Conservation (phyloP, 1,140 invertebrate genomes). For the Drosophila nannoptera region DNA sequence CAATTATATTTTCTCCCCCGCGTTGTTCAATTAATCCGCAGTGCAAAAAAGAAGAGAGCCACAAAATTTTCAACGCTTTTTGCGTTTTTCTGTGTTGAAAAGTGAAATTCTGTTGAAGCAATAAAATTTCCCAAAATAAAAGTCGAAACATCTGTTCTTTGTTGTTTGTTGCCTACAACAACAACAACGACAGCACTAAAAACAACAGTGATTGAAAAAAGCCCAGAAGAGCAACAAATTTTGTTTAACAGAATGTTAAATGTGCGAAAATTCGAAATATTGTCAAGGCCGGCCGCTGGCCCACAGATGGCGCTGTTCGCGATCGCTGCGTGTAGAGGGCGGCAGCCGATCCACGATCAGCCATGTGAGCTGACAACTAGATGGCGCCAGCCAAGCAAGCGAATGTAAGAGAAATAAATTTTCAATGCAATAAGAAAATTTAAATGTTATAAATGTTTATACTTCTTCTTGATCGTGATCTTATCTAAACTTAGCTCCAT, state of each 20-base stretch:
- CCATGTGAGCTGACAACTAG: background rate
- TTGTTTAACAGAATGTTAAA: slow-evolving; percentile 30
- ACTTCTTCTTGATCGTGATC: too few species aligned
- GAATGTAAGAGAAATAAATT: background rate
- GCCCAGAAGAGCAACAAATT: background rate
- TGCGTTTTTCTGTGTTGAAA: slow-evolving; percentile 32
- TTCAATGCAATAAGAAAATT: too few species aligned
- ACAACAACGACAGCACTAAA: slow-evolving; percentile 9
- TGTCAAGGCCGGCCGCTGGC: slow-evolving; percentile 37
- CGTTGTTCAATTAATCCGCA: background rate
- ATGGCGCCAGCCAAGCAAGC: slow-evolving; percentile 34
- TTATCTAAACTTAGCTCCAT: too few species aligned
- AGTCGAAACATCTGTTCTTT: slow-evolving; percentile 63
- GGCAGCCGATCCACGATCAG: slow-evolving; percentile 9
- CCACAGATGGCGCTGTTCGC: slow-evolving; percentile 39
- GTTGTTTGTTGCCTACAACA: slow-evolving; percentile 31
- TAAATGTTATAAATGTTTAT: too few species aligned
- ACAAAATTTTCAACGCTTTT: background rate
- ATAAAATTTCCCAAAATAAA: slow-evolving; percentile 74
- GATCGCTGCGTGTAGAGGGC: slow-evolving; percentile 39
- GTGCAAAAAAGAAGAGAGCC: slow-evolving; percentile 10
- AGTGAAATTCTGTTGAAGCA: slow-evolving; percentile 62
- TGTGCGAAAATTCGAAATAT: slow-evolving; percentile 34
- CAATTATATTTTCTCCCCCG: slow-evolving; percentile 7
- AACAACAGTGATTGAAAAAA: background rate